These are phyloP conservation scores for Eupeodes latifasciatus DNA, from an alignment of 2,888 invertebrate genomes.

Conservation along the genomic window DNA sequence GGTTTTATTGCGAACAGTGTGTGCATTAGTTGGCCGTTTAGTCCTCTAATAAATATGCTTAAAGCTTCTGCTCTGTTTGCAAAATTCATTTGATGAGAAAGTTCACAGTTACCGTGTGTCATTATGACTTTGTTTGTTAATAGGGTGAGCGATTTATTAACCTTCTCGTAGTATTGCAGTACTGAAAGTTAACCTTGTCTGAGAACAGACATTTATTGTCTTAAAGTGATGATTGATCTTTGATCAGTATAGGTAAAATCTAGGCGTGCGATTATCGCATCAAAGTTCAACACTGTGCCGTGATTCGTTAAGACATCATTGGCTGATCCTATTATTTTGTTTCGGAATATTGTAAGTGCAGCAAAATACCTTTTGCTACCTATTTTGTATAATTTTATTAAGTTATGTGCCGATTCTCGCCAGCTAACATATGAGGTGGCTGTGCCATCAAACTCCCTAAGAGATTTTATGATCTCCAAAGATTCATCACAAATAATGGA, in stretches of 20 bases:
- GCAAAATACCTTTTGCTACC: neutral
- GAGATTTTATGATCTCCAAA: neutral
- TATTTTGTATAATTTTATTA: neutral
- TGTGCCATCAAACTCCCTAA: neutral
- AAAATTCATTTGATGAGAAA: too few species aligned
- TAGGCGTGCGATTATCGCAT: conserved; percentile 22
- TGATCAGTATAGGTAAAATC: conserved; percentile 43
- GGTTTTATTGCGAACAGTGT: too few species aligned
- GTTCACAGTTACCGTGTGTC: too few species aligned
- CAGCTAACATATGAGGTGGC: neutral
- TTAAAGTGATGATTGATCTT: too few species aligned
- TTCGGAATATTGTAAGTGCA: neutral
- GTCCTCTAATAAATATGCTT: too few species aligned
- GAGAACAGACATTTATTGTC: too few species aligned
- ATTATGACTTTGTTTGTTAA: neutral
- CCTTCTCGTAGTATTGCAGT: conserved; percentile 4
- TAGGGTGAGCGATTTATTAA: conserved; percentile 10
- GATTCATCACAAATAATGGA: neutral
- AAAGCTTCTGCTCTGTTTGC: too few species aligned
- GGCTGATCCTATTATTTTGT: neutral
- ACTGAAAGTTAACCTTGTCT: too few species aligned
- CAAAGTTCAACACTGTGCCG: conserved; percentile 45
- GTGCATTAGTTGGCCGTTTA: too few species aligned
- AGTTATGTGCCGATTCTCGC: neutral
- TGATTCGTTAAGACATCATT: conserved; percentile 36